phyloP scores from a whole-genome alignment of 2,797 vertebrate genomes.

The Mormyrops attenuatus region DNA sequence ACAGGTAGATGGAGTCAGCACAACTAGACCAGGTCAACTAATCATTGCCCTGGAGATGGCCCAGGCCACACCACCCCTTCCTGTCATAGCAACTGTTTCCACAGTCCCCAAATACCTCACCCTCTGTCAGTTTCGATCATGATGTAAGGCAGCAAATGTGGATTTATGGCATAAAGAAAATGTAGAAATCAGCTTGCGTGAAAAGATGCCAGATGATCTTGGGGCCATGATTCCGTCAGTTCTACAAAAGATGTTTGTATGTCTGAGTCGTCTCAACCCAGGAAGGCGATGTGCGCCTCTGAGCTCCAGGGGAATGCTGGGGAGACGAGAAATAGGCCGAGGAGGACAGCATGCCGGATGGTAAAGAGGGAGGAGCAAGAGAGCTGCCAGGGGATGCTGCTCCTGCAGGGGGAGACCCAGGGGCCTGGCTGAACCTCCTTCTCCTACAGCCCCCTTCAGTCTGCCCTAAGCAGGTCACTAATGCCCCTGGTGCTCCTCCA shows the following conservation, averaged over 20 bases:
- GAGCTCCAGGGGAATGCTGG: conserved; percentile 36
- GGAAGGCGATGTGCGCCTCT: conserved; percentile 48
- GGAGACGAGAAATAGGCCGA: background rate
- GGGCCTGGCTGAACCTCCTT: conserved; percentile 43
- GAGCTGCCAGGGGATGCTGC: conserved; percentile 35
- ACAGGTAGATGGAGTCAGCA: background rate
- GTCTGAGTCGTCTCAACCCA: conserved; percentile 19
- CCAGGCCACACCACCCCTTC: background rate
- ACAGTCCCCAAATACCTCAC: background rate
- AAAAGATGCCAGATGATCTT: background rate
- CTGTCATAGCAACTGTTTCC: background rate
- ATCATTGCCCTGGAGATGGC: background rate
- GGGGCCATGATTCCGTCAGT: background rate
- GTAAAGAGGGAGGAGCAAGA: conserved; percentile 51
- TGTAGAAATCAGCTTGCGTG: background rate
- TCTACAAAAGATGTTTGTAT: background rate
- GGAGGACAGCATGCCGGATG: conserved; percentile 19
- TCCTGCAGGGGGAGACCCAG: conserved; percentile 44
- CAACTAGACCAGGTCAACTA: background rate
- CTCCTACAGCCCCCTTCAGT: background rate
- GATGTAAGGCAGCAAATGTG: background rate
- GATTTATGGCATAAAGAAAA: background rate
- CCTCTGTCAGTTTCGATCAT: background rate
- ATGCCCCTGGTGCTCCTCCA: background rate
- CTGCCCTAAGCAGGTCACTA: background rate